Evolutionary conservation across 1,140 invertebrate species (phyloP).

Genomic region (Temnothorax nylanderi): DNA sequence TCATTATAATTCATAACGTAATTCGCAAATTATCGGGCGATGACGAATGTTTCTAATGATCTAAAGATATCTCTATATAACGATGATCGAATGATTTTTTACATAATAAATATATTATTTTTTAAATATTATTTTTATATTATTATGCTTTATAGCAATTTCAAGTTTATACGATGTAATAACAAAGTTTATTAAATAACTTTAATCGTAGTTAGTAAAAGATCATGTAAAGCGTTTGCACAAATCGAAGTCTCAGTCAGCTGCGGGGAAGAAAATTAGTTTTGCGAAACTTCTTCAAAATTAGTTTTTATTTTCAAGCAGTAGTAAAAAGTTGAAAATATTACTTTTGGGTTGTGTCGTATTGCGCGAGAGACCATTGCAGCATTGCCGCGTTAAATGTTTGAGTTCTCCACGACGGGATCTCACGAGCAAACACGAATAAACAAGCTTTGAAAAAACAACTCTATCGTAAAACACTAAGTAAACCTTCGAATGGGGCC

Average conservation of each 20-base stretch:
- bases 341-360: not conserved
- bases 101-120: not conserved
- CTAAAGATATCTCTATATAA: not conserved
- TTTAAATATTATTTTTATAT: not conserved
- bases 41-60: slow-evolving; percentile 9
- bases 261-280: not conserved
- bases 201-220: not conserved
- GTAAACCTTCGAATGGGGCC: not conserved
- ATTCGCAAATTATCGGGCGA: not conserved
- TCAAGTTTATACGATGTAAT: not conserved
- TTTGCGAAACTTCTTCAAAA: not conserved
- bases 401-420: not conserved
- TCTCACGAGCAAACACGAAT: slow-evolving; percentile 18
- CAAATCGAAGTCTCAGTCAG: not conserved
- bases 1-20: not conserved
- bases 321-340: not conserved
- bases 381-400: slow-evolving; percentile 1
- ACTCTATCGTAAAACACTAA: slow-evolving; percentile 36
- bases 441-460: not conserved
- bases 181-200: not conserved
- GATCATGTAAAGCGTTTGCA: not conserved
- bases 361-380: not conserved
- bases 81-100: not conserved
- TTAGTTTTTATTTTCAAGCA: slow-evolving; percentile 7
- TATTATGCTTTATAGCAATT: not conserved